Conservation (phyloP, 2,113 vertebrate species). For the Platysteira castanea region DNA sequence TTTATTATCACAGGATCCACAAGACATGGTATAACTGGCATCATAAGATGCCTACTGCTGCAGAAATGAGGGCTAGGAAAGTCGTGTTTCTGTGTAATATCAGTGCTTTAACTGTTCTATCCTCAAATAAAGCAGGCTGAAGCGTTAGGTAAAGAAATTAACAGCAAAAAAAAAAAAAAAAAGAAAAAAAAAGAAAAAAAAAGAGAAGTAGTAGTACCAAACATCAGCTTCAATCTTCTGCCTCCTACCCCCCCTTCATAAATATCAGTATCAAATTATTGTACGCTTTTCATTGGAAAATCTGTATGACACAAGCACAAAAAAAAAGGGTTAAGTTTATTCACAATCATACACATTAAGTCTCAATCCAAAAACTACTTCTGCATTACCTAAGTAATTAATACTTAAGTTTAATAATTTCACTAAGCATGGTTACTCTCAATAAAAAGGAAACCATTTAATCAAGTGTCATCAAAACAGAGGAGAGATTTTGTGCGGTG, state of each 20-base stretch:
- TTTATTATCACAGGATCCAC: slow-evolving; percentile 16
- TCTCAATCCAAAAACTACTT: background rate
- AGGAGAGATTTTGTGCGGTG: background rate
- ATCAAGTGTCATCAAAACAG: background rate
- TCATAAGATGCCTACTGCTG: background rate
- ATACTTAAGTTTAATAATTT: background rate
- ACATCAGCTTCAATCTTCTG: background rate
- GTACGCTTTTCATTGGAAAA: background rate
- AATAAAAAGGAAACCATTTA: background rate
- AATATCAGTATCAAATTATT: background rate
- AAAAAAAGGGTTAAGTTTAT: background rate
- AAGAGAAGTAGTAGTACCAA: background rate
- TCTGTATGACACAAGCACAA: background rate
- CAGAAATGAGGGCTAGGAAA: background rate
- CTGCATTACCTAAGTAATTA: background rate
- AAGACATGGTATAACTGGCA: background rate
- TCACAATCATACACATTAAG: background rate
- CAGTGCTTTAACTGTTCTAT: background rate
- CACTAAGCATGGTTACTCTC: background rate
- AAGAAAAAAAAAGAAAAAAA: no score
- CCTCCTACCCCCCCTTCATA: background rate
- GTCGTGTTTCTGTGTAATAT: background rate
- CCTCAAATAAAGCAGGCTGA: background rate
- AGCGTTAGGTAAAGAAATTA: background rate
- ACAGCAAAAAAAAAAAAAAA: background rate